Evolutionary conservation across 2,888 invertebrate genomes (phyloP).

Genomic region (Hyalella azteca): DNA sequence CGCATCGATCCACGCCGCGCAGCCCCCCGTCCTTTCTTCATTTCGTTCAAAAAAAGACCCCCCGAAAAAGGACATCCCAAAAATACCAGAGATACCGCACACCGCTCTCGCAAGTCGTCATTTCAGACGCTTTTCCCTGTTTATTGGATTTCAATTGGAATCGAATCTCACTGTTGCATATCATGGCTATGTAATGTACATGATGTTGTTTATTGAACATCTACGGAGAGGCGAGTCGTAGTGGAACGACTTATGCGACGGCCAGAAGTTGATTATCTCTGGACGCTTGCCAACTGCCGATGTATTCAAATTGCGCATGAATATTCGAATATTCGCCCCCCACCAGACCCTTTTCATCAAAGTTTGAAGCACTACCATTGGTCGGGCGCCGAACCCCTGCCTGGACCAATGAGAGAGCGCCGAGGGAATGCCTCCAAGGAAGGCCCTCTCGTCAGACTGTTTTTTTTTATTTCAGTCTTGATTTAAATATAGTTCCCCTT

Average conservation of each 20-base stretch:
- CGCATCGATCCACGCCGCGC: slow-evolving; percentile 31
- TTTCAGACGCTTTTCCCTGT: slow-evolving; percentile 33
- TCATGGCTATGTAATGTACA: neutral
- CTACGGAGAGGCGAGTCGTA: neutral
- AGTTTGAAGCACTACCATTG: slow-evolving; percentile 35
- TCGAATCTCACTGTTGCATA: neutral
- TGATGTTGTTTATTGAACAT: neutral
- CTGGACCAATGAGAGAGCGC: slow-evolving; percentile 33
- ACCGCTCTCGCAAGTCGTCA: slow-evolving; percentile 36
- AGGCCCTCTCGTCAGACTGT: slow-evolving; percentile 16
- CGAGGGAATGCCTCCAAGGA: slow-evolving; percentile 26
- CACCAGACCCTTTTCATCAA: slow-evolving; percentile 38
- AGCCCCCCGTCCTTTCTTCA: neutral
- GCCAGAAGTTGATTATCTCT: neutral
- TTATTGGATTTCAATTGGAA: slow-evolving; percentile 37
- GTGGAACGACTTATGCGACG: neutral
- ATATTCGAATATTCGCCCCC: slow-evolving; percentile 38
- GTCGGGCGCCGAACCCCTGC: slow-evolving; percentile 14
- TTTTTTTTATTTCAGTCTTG: slow-evolving; percentile 10
- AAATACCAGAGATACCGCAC: slow-evolving; percentile 39
- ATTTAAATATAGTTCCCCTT: slow-evolving; percentile 33
- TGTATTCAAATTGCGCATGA: slow-evolving; percentile 41
- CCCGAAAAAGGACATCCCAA: neutral
- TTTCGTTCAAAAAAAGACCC: neutral
- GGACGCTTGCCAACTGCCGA: slow-evolving; percentile 25